Percentiles rank a stretch among this genome's conserved stretches.
Conservation (phyloP, 2,797 vertebrate species). For the Pogonophryne albipinna region DNA sequence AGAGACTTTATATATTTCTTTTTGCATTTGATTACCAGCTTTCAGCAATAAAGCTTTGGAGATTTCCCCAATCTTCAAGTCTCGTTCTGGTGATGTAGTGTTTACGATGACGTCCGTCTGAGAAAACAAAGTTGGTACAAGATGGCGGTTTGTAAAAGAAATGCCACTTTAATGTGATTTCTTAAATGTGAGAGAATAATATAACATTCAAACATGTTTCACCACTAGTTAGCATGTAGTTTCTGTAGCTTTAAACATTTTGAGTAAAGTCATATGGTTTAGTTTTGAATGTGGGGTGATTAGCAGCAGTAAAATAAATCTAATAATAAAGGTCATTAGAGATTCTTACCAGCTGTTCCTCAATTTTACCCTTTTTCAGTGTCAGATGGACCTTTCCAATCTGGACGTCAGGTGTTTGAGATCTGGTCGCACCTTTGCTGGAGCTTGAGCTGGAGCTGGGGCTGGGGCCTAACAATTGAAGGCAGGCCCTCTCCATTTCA, state of each 20-base stretch:
- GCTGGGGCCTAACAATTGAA: slow-evolving; percentile 16
- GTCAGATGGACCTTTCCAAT: slow-evolving; percentile 63
- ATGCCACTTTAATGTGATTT: accelerated
- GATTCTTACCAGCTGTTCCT: slow-evolving; percentile 82
- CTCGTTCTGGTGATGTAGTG: accelerated
- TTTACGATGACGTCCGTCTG: slow-evolving; percentile 89
- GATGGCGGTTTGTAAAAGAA: neutral
- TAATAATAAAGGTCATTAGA: neutral
- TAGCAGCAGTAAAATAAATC: too few relatives aligned
- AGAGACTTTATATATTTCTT: accelerated
- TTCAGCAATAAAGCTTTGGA: slow-evolving; percentile 65
- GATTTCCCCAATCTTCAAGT: accelerated
- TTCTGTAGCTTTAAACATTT: too few relatives aligned
- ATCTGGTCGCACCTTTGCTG: neutral
- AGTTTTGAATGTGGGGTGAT: too few relatives aligned
- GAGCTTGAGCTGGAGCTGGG: accelerated
- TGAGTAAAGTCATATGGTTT: neutral
- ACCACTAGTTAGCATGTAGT: too few relatives aligned
- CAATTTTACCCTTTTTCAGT: slow-evolving; percentile 71
- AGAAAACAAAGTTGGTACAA: slow-evolving; percentile 19
- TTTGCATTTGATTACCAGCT: slow-evolving; percentile 68
- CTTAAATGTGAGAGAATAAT: neutral
- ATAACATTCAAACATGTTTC: neutral
- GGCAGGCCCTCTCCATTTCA: slow-evolving; percentile 85
- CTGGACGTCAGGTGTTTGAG: neutral